These are phyloP conservation scores for Colostygia pectinataria DNA, from an alignment of 2,888 invertebrate species.

Conservation along the genomic window DNA sequence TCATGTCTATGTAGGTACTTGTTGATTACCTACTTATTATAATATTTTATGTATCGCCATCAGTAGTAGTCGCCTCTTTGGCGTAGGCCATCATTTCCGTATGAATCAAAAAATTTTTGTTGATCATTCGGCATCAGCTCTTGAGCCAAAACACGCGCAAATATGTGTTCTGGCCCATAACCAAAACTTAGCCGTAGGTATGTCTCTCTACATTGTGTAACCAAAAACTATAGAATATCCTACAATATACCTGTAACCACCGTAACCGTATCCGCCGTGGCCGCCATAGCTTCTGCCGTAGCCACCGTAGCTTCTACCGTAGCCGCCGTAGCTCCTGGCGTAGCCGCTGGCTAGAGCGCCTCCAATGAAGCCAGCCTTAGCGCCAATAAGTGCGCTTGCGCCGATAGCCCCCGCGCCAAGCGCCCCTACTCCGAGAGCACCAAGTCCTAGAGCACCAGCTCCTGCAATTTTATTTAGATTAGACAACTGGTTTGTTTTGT, in stretches of 20 bases:
- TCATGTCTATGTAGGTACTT: too few relatives aligned
- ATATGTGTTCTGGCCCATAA: too few relatives aligned
- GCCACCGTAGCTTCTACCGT: slow-evolving; percentile 36
- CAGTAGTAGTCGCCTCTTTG: too few relatives aligned
- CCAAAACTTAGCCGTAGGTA: too few relatives aligned
- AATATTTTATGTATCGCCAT: too few relatives aligned
- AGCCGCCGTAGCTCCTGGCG: slow-evolving; percentile 43
- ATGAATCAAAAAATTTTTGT: too few relatives aligned
- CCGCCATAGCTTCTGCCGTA: slow-evolving; percentile 40
- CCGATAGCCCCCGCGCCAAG: slow-evolving; percentile 43
- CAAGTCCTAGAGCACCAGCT: slow-evolving; percentile 9
- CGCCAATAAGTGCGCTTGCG: slow-evolving; percentile 55
- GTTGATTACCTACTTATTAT: too few relatives aligned
- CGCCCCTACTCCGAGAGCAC: slow-evolving; percentile 1
- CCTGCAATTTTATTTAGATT: slow-evolving; percentile 14
- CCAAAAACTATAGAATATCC: neutral
- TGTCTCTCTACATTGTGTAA: too few relatives aligned
- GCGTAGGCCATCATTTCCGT: too few relatives aligned
- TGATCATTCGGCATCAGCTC: too few relatives aligned
- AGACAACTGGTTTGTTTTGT: too few relatives aligned
- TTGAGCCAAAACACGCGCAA: too few relatives aligned
- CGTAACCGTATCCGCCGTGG: slow-evolving; percentile 37
- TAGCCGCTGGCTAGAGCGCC: slow-evolving; percentile 60
- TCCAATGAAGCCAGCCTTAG: slow-evolving; percentile 64
- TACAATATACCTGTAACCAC: slow-evolving; percentile 34